These are phyloP conservation scores for Timema cristinae DNA, from an alignment of 2,888 invertebrate genomes.

Conservation along the genomic window DNA sequence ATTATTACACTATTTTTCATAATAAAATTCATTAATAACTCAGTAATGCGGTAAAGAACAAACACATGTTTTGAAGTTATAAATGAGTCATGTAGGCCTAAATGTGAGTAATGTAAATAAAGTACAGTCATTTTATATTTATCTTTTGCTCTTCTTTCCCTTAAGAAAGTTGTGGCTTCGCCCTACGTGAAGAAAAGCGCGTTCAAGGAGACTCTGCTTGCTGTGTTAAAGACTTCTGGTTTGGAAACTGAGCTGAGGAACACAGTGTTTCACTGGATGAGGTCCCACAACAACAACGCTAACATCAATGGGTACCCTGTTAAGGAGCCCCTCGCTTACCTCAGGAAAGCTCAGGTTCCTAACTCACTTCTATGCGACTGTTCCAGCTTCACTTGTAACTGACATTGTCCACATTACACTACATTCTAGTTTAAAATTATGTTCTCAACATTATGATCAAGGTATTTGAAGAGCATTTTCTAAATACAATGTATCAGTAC, in stretches of 20 bases:
- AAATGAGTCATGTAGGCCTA: neutral
- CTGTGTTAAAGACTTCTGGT: slow-evolving; percentile 71
- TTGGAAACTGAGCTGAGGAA: slow-evolving; percentile 79
- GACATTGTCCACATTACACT: no score
- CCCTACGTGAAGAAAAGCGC: slow-evolving; percentile 71
- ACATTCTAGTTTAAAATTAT: no score
- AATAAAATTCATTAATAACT: no score
- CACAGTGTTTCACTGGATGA: slow-evolving; percentile 77
- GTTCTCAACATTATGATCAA: no score
- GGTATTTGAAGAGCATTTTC: no score
- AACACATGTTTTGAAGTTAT: no score
- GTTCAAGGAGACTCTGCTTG: slow-evolving; percentile 71
- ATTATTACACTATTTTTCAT: no score
- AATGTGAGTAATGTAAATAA: neutral
- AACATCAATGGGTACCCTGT: slow-evolving; percentile 28
- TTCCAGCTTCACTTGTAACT: neutral
- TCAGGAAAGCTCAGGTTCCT: slow-evolving; percentile 71
- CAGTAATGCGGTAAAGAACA: no score
- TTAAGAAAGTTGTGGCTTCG: slow-evolving; percentile 73
- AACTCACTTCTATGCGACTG: slow-evolving; percentile 18
- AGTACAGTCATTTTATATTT: slow-evolving; percentile 10
- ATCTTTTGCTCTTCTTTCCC: slow-evolving; percentile 34
- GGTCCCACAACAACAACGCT: slow-evolving; percentile 46
- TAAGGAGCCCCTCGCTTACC: slow-evolving; percentile 65
- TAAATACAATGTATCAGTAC: no score